Base-by-base conservation (phyloP, 30 jellyfish, hydroid and myxozoan species). In the Cassiopea andromeda region DNA sequence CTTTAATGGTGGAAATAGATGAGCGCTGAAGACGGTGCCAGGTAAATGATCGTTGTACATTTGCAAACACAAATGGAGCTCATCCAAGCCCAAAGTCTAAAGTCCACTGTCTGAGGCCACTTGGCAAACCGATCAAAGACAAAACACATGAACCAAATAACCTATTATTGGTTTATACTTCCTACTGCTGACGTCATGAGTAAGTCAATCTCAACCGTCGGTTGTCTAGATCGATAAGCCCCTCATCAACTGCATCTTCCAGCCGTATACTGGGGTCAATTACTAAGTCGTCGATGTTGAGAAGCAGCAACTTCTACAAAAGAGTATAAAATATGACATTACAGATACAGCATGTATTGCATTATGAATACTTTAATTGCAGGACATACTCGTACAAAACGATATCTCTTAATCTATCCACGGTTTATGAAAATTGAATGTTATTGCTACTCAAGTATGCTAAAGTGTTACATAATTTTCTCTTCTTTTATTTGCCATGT, bases 181-280 rank as follows among this genome's bases (percentile, higher is more conserved):
- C 15, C 46, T 48, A 1, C 46, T 73, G 16, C 69, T 70, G 50
- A 46, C 85, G 79, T 70, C 79, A 70, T n/a, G 75, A 50, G 60
- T 85, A 78, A 2, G 85, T 64, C 86, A 87, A 74, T 60, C 78
- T 78, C 18, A 87, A 69, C 66, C 69, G 15, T 78, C 94, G 48
- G 75, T 45, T 44, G 72, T 79, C 89, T 45, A 78, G 44, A 44
- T 87, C 85, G 38, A 87, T 78, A 15, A 38, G 45, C 17, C 81
- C 81, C 12, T 61, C 70, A 1, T 50, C 44, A 1, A 87, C 69
- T 15, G 78, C 17, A 50, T 66, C 77, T 73, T 77, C 77, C 81
- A 87, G 87, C 14, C 81, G 46, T 57, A 45, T 87, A 47, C 90
- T 68, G 43, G 94, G 88, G 57, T 69, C 81, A 81, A 87, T 69